Percentiles rank a stretch among this genome's conserved stretches.
Evolutionary conservation across 2,113 vertebrate genomes (phyloP).

Genomic region (Rhagologus leucostigma): DNA sequence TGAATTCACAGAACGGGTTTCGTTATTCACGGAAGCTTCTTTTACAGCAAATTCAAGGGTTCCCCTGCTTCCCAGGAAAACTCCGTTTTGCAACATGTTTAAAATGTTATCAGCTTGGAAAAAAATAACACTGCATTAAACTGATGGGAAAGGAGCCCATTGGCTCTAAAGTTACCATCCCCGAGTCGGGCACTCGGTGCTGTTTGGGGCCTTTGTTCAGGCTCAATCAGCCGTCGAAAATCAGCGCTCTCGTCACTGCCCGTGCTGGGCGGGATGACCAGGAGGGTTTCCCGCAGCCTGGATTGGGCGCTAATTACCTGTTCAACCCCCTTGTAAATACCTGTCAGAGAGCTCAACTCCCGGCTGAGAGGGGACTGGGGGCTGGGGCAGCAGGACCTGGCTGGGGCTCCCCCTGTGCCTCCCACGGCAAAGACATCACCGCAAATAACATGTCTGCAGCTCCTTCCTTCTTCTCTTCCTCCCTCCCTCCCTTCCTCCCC

Average conservation of each 20-base stretch:
- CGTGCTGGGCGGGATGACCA: constrained; percentile 82
- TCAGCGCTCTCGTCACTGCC: constrained; percentile 83
- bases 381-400: rapidly evolving
- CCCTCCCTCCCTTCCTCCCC: background rate
- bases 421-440: background rate
- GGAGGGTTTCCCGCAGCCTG: constrained; percentile 80
- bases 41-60: background rate
- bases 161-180: constrained; percentile 82
- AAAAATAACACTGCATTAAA: constrained; percentile 47
- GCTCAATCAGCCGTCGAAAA: constrained; percentile 88
- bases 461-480: no score
- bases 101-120: constrained; percentile 55
- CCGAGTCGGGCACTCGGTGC: constrained; percentile 74
- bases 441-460: background rate
- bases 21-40: constrained; percentile 18
- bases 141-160: constrained; percentile 80
- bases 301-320: constrained; percentile 73
- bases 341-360: constrained; percentile 12
- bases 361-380: background rate
- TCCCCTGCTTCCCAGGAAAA: constrained; percentile 21
- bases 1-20: background rate
- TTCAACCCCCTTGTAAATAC: constrained; percentile 65
- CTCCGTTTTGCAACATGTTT: constrained; percentile 24
- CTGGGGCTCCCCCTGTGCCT: background rate
- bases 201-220: constrained; percentile 89